Base-by-base conservation (phyloP, 2,797 vertebrate species). In the Aratinga solstitialis region DNA sequence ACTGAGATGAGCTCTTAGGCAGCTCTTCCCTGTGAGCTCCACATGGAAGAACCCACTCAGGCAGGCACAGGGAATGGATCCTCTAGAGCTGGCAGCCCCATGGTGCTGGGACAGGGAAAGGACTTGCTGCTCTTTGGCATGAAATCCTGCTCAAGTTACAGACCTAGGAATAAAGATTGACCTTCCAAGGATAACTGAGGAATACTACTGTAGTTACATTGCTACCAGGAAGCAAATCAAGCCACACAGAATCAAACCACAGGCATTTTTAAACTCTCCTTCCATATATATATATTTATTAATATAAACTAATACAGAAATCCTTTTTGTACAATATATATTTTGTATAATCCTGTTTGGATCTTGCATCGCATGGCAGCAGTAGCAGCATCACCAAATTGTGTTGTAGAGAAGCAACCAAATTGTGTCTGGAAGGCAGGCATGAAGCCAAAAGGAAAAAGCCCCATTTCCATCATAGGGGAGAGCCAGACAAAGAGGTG, bases 351-450 rank as follows among this genome's bases (percentile, higher is more conserved):
- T 32, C 53, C 19, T 54, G 30, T 21, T 32, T 4, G 11, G 8
- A 0, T 7, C 22, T 34, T 36, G 56, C 62, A 8, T 3, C 14
- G 3, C 36, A 5, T 2, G 1, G 1, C 29, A 48, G 47, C 85
- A 56, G 59, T 23, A 21, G 48, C 56, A 34, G 24, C 1, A 3
- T 3, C 85, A 36, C 56, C 7, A 0, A 50, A 15, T 1, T 1
- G 10, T 1, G 1, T 2, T 1, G 5, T 1, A 0, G n/a, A 65
- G 42, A 32, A 50, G 53, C 53, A 54, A 32, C 19, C 29, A 53
- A 32, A 53, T n/a, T 0, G 11, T 1, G 8, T 30, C 43, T 20
- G 27, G 30, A 22, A 36, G 30, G 27, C 2, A 36, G 51, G 48
- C 18, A n/a, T 2, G 5, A 43, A 87, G 73, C 24, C 24, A 7